Conservation (phyloP, 2,113 vertebrate species). For the Petaurus breviceps region DNA sequence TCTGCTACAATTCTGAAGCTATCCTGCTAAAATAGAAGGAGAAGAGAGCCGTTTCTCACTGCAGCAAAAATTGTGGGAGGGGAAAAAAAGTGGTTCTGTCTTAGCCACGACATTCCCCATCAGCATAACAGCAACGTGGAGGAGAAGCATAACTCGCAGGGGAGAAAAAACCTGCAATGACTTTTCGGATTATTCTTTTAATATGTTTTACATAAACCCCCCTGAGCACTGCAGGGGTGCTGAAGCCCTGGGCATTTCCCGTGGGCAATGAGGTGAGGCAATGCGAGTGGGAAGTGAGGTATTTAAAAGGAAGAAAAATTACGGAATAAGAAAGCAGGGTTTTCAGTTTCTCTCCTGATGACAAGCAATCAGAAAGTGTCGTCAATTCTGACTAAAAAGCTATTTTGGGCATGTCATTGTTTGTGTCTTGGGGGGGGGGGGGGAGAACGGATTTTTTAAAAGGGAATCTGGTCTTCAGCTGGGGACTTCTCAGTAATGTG, state of each 20-base stretch:
- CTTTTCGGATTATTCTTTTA: slow-evolving; percentile 83
- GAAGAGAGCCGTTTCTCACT: slow-evolving; percentile 75
- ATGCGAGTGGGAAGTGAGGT: slow-evolving; percentile 71
- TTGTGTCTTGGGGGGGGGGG: slow-evolving; percentile 77
- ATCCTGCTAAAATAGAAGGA: slow-evolving; percentile 77
- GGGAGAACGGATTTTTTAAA: slow-evolving; percentile 64
- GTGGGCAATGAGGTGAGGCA: slow-evolving; percentile 79
- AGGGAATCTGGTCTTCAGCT: slow-evolving; percentile 80
- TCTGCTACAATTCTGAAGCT: slow-evolving; percentile 79
- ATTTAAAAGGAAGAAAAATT: slow-evolving; percentile 73
- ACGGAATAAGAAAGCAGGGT: slow-evolving; percentile 64
- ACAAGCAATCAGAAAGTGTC: slow-evolving; percentile 84
- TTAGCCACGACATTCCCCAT: slow-evolving; percentile 76
- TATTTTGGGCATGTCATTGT: slow-evolving; percentile 86
- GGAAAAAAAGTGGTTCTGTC: slow-evolving; percentile 77
- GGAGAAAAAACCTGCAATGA: slow-evolving; percentile 81
- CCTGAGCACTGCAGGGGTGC: slow-evolving; percentile 68
- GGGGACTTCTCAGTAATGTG: slow-evolving; percentile 75
- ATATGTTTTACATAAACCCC: slow-evolving; percentile 75
- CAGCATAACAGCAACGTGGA: slow-evolving; percentile 78
- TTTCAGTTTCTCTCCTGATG: slow-evolving; percentile 81
- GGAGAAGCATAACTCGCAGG: slow-evolving; percentile 81
- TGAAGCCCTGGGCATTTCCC: slow-evolving; percentile 75
- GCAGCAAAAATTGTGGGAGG: slow-evolving; percentile 85
- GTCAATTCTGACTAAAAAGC: slow-evolving; percentile 84